Percentiles rank a stretch among this genome's conserved stretches.
Evolutionary conservation across 1,140 invertebrate genomes (phyloP).

Genomic region (Philopotamus ludificatus): DNA sequence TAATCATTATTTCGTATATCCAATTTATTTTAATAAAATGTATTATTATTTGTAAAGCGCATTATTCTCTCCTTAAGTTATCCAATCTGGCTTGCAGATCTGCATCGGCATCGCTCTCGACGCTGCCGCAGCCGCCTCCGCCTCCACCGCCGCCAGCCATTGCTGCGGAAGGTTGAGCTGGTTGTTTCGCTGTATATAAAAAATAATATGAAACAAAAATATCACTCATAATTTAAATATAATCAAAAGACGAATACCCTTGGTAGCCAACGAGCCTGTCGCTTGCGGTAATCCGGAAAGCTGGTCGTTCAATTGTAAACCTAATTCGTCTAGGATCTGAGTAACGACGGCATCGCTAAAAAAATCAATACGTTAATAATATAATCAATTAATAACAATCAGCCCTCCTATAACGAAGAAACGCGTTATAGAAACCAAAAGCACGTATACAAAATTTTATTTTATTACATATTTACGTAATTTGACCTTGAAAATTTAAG

Average conservation of each 20-base stretch:
- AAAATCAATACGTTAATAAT: constrained; percentile 37
- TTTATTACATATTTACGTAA: no score
- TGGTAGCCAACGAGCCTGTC: constrained; percentile 60
- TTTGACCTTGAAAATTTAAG: no score
- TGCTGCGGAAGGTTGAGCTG: constrained; percentile 52
- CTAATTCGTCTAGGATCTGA: constrained; percentile 96
- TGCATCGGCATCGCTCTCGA: constrained; percentile 84
- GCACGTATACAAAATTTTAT: no score
- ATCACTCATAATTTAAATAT: background rate
- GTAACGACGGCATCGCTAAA: constrained; percentile 82
- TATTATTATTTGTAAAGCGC: no score
- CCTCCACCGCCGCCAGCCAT: constrained; percentile 60
- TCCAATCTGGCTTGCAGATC: constrained; percentile 93
- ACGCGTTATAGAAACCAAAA: no score
- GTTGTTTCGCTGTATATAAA: constrained; percentile 46
- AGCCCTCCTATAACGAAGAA: no score
- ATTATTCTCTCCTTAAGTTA: constrained; percentile 89
- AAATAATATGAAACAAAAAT: background rate
- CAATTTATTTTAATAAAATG: no score
- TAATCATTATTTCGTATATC: no score
- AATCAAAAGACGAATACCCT: constrained; percentile 45
- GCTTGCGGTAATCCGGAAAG: constrained; percentile 83
- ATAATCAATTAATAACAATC: constrained; percentile 9
- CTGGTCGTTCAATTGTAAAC: constrained; percentile 89
- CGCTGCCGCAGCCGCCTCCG: constrained; percentile 56